Conservation (phyloP, 2,888 invertebrate species). For the Drosophila vallismaia region DNA sequence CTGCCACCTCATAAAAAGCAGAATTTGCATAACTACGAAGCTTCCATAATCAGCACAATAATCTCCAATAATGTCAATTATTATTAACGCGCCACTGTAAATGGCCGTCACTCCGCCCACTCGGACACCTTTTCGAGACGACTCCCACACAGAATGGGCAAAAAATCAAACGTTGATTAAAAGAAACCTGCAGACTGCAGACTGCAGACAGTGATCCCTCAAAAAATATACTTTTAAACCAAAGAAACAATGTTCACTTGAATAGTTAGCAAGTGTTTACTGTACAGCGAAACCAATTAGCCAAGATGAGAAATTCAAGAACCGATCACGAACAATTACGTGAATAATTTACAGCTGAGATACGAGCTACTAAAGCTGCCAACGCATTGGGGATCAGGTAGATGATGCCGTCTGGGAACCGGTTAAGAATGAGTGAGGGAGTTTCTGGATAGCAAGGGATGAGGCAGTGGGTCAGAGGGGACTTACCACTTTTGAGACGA, state of each 20-base stretch:
- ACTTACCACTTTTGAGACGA: slow-evolving; percentile 85
- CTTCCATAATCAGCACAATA: slow-evolving; percentile 28
- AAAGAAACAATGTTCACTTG: too few relatives aligned
- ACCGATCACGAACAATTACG: slow-evolving; percentile 63
- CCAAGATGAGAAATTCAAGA: slow-evolving; percentile 53
- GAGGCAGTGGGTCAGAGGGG: neutral
- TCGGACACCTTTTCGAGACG: slow-evolving; percentile 31
- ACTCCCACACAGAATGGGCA: slow-evolving; percentile 25
- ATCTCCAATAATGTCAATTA: slow-evolving; percentile 38
- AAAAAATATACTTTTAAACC: neutral
- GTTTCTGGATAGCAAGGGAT: slow-evolving; percentile 13
- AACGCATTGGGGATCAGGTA: slow-evolving; percentile 46
- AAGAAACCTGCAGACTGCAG: slow-evolving; percentile 13
- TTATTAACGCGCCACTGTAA: slow-evolving; percentile 36
- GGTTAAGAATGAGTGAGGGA: slow-evolving; percentile 45
- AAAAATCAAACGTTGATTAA: slow-evolving; percentile 21
- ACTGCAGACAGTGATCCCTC: slow-evolving; percentile 16
- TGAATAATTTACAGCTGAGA: slow-evolving; percentile 68
- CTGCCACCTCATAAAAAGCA: slow-evolving; percentile 39
- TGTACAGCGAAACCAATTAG: slow-evolving; percentile 50
- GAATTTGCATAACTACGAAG: slow-evolving; percentile 25
- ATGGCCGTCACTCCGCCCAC: slow-evolving; percentile 26
- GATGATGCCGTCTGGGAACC: slow-evolving; percentile 40
- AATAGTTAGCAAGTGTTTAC: neutral
- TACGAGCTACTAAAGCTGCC: slow-evolving; percentile 56